Evolutionary conservation across 2,888 invertebrate species (phyloP).

Genomic region (Sphaeridia pumilis): DNA sequence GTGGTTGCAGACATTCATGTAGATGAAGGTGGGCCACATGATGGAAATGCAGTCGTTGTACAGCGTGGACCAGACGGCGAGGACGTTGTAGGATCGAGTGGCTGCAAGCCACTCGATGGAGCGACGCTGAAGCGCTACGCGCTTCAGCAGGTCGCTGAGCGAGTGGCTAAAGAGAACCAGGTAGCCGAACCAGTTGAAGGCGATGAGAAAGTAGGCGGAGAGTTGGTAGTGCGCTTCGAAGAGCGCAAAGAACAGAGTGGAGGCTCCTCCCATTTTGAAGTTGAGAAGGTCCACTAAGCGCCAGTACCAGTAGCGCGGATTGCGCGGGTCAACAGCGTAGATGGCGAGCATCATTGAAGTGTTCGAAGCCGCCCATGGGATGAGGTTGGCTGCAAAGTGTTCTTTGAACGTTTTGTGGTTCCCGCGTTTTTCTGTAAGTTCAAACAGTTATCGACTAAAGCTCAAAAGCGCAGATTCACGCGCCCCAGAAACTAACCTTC

Average conservation of each 20-base stretch:
- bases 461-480: too few species aligned
- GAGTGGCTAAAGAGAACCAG: neutral
- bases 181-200: neutral
- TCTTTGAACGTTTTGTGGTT: too few species aligned
- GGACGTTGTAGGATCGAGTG: neutral
- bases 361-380: too few species aligned
- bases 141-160: neutral
- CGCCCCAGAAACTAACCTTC: too few species aligned
- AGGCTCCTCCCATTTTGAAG: neutral
- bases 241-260: neutral
- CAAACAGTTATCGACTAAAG: too few species aligned
- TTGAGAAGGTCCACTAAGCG: neutral
- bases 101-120: neutral
- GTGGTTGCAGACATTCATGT: conserved; percentile 1
- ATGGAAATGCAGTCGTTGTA: neutral
- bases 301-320: neutral
- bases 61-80: neutral
- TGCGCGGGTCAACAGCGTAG: neutral
- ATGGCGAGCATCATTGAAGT: too few species aligned
- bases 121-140: neutral
- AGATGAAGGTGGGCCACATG: neutral
- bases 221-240: neutral
- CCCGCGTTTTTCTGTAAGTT: too few species aligned
- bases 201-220: neutral
- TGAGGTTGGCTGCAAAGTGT: too few species aligned